phyloP scores from a whole-genome alignment of 2,113 vertebrate genomes.

The Neotragus moschatus region DNA sequence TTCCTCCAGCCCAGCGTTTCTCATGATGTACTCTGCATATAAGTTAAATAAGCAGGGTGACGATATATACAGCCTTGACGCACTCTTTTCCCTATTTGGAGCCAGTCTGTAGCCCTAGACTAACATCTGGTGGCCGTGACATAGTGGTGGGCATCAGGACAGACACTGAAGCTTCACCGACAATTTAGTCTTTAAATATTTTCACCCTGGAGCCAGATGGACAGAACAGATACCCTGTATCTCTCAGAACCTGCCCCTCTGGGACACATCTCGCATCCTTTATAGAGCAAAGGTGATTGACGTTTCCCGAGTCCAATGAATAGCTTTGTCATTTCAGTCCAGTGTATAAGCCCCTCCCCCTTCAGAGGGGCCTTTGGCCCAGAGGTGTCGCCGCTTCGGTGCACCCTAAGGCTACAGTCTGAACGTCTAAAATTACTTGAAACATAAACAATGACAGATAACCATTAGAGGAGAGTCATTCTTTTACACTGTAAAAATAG shows the following conservation, averaged over 20 bases:
- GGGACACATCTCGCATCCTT: neutral
- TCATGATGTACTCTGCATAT: too few relatives aligned
- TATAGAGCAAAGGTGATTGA: neutral
- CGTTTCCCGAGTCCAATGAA: neutral
- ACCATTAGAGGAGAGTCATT: conserved; percentile 47
- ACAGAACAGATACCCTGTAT: neutral
- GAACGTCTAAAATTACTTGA: conserved; percentile 37
- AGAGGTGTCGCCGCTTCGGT: neutral
- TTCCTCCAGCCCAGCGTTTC: too few relatives aligned
- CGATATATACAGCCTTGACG: too few relatives aligned
- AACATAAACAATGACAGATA: conserved; percentile 40
- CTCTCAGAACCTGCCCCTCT: neutral
- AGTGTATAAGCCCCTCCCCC: neutral
- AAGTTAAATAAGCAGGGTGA: too few relatives aligned
- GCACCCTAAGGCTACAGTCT: neutral
- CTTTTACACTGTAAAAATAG: conserved; percentile 39
- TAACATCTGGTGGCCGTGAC: neutral
- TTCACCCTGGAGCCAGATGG: neutral
- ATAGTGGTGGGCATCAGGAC: too few relatives aligned
- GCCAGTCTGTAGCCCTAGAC: neutral
- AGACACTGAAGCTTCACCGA: neutral
- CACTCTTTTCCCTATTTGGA: neutral
- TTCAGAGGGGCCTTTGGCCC: neutral
- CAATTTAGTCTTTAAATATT: neutral
- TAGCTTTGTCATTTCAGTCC: neutral